Percentiles rank a stretch among this genome's conserved stretches.
phyloP scores from a whole-genome alignment of 2,113 vertebrate species.

The Nansenia antarctica region DNA sequence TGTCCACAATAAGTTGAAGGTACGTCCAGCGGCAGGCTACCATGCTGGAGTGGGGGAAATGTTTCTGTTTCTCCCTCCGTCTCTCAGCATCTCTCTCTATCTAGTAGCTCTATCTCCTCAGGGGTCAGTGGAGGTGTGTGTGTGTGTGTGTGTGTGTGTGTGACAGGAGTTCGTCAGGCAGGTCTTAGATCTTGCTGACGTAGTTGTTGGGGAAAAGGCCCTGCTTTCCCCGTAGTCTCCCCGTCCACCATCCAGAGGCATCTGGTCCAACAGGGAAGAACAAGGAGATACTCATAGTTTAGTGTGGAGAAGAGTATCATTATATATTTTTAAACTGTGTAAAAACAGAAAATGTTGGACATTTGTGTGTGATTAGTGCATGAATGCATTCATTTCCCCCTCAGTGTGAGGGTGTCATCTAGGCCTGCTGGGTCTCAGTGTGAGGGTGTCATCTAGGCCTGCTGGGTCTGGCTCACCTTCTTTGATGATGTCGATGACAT shows the following conservation, averaged over 20 bases:
- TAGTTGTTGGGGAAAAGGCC: slow-evolving; percentile 99
- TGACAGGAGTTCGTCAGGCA: slow-evolving; percentile 26
- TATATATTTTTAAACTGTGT: not conserved
- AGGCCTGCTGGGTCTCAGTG: not conserved
- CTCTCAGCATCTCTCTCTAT: slow-evolving; percentile 33
- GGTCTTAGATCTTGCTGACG: slow-evolving; percentile 87
- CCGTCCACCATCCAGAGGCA: slow-evolving; percentile 96
- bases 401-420: not conserved
- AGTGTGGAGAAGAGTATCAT: not conserved
- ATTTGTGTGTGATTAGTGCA: not conserved
- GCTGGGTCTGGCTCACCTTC: slow-evolving; percentile 79
- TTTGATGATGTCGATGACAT: slow-evolving; percentile 93
- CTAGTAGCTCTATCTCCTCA: slow-evolving; percentile 13
- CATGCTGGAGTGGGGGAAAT: slow-evolving; percentile 48
- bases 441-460: not conserved
- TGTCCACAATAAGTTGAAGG: slow-evolving; percentile 24
- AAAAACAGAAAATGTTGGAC: too few relatives aligned
- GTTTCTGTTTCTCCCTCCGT: slow-evolving; percentile 18
- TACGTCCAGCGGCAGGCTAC: slow-evolving; percentile 35
- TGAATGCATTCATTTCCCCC: not conserved
- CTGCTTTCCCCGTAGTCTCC: slow-evolving; percentile 93
- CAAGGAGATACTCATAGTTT: not conserved
- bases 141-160: slow-evolving; percentile 19
- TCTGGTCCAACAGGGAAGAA: slow-evolving; percentile 70
- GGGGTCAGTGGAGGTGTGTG: slow-evolving; percentile 28